phyloP scores from a whole-genome alignment of 2,888 invertebrate species.

The Caenorhabditis japonica region DNA sequence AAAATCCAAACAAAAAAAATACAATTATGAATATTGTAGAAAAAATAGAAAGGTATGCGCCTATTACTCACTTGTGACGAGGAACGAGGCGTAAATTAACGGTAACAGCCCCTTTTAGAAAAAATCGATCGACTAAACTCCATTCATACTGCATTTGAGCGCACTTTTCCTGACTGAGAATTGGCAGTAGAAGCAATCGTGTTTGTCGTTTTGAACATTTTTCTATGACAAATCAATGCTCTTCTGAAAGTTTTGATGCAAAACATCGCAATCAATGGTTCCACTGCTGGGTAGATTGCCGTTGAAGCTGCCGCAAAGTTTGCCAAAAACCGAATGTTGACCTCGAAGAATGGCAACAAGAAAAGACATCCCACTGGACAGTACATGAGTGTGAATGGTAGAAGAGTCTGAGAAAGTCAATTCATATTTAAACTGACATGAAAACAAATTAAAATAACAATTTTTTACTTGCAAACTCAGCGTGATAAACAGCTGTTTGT shows the following conservation, averaged over 20 bases:
- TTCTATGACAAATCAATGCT: slow-evolving; percentile 12
- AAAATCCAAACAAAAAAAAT: too few species aligned
- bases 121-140: too few species aligned
- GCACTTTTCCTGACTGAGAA: too few species aligned
- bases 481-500: slow-evolving; percentile 28
- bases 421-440: too few species aligned
- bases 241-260: slow-evolving; percentile 29
- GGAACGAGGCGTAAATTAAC: too few species aligned
- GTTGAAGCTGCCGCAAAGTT: slow-evolving; percentile 18
- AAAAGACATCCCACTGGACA: slow-evolving; percentile 20
- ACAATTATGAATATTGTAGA: too few species aligned
- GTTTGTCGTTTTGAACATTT: slow-evolving; percentile 8
- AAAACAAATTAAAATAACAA: too few species aligned
- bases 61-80: too few species aligned
- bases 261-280: slow-evolving; percentile 33
- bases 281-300: slow-evolving; percentile 30
- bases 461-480: slow-evolving; percentile 20
- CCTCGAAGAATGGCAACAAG: slow-evolving; percentile 21
- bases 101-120: too few species aligned
- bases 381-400: slow-evolving; percentile 31
- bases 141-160: too few species aligned
- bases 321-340: slow-evolving; percentile 17
- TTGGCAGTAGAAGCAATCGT: slow-evolving; percentile 19
- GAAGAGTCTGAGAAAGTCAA: slow-evolving; percentile 19
- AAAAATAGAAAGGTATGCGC: too few species aligned